phyloP scores from a whole-genome alignment of 2,113 vertebrate species.

The Catharus fuscescens region DNA sequence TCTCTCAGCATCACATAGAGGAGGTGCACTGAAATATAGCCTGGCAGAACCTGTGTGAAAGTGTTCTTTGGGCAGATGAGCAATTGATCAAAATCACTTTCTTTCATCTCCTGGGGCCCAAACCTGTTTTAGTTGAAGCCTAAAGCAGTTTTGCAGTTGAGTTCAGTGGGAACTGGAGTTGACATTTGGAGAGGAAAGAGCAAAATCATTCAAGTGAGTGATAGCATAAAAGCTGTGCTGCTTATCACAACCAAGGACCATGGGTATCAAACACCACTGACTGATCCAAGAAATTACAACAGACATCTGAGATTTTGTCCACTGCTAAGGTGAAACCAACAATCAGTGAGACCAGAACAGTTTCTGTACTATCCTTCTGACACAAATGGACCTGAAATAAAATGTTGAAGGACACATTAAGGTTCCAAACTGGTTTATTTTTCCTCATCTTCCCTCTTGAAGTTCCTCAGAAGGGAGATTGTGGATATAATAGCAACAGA shows the following conservation, averaged over 20 bases:
- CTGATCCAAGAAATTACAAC: background rate
- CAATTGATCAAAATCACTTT: conserved; percentile 64
- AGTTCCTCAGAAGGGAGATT: background rate
- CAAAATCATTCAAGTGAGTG: conserved; percentile 46
- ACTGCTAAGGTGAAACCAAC: background rate
- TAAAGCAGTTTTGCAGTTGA: conserved; percentile 47
- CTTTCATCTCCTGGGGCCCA: conserved; percentile 56
- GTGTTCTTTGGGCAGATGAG: conserved; percentile 35
- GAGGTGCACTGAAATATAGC: conserved; percentile 32
- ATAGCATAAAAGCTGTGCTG: conserved; percentile 36
- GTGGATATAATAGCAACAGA: background rate
- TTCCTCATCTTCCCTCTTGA: background rate
- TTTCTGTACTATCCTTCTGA: background rate
- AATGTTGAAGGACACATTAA: background rate
- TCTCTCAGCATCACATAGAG: conserved; percentile 46
- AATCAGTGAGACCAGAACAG: background rate
- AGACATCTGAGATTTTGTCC: background rate
- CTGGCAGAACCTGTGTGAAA: conserved; percentile 52
- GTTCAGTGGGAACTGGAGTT: conserved; percentile 39
- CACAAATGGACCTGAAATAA: background rate
- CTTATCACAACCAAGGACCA: conserved; percentile 31
- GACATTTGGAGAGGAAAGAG: conserved; percentile 50
- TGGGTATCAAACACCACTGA: background rate
- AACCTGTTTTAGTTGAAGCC: conserved; percentile 47
- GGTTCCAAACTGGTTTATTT: background rate